Conservation (phyloP, 2,797 vertebrate genomes). For the Gymnothorax javanicus region DNA sequence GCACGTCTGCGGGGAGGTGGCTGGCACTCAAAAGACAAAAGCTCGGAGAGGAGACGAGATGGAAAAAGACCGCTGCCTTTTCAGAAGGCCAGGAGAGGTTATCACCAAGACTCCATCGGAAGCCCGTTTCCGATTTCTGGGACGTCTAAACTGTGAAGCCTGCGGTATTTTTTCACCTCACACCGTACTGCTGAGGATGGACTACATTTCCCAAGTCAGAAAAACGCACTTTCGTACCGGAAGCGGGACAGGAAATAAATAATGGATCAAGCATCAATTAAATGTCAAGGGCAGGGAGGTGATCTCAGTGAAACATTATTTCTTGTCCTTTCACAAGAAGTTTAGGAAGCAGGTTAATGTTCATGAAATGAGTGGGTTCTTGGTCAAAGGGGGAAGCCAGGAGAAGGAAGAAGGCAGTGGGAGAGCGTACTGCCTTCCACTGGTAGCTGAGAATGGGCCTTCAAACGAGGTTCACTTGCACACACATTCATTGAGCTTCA, state of each 20-base stretch:
- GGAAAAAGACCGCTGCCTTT: not conserved
- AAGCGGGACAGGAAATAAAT: slow-evolving; percentile 8
- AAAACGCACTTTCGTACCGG: slow-evolving; percentile 8
- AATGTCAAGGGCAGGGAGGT: not conserved
- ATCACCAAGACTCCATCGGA: no score
- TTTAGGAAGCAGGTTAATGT: slow-evolving; percentile 15
- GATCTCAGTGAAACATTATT: not conserved
- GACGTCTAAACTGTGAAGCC: not conserved
- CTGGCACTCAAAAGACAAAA: not conserved
- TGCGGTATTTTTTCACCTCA: not conserved
- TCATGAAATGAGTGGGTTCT: slow-evolving; percentile 29
- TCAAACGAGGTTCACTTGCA: slow-evolving; percentile 46
- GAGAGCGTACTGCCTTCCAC: slow-evolving; percentile 33
- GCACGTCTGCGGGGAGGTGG: not conserved
- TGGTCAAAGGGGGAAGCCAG: slow-evolving; percentile 48
- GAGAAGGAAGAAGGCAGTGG: slow-evolving; percentile 14
- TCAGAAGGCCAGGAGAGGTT: not conserved
- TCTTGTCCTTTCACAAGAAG: not conserved
- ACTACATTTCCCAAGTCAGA: slow-evolving; percentile 12
- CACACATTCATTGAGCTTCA: slow-evolving; percentile 52
- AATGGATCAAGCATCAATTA: not conserved
- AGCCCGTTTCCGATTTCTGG: not conserved
- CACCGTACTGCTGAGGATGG: not conserved
- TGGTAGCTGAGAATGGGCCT: slow-evolving; percentile 38
- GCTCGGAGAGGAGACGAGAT: not conserved